phyloP scores from a whole-genome alignment of 2,888 invertebrate genomes.

The Agrotis exclamationis region DNA sequence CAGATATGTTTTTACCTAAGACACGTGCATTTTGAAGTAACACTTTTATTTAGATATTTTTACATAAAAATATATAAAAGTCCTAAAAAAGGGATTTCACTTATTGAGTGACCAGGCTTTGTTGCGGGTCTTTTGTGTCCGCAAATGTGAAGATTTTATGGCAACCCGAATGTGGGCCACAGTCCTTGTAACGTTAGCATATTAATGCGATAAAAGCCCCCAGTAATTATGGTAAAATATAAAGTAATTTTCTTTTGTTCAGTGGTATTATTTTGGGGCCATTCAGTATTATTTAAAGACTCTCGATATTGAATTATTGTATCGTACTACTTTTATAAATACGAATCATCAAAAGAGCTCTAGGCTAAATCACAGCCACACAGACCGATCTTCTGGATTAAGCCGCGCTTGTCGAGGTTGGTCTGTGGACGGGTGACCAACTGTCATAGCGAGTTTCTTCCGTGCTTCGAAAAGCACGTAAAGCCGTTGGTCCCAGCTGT shows the following conservation, averaged over 20 bases:
- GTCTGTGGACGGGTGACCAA: too few species aligned
- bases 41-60: conserved; percentile 22
- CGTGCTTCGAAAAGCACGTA: too few species aligned
- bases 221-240: conserved; percentile 25
- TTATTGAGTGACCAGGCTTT: conserved; percentile 69
- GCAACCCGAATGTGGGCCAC: conserved; percentile 52
- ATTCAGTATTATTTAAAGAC: neutral
- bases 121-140: conserved; percentile 68
- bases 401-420: too few species aligned
- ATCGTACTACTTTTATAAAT: too few species aligned
- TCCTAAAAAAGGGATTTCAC: conserved; percentile 66
- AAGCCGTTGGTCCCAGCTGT: too few species aligned
- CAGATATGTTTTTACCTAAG: too few species aligned
- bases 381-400: too few species aligned
- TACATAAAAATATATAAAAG: conserved; percentile 49
- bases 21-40: neutral
- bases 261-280: neutral
- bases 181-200: conserved; percentile 40
- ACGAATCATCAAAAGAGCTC: too few species aligned
- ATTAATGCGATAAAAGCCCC: conserved; percentile 49
- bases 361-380: too few species aligned
- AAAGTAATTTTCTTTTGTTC: conserved; percentile 25
- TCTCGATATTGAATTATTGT: too few species aligned
- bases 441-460: too few species aligned
- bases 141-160: conserved; percentile 66